Percentiles rank a stretch among this genome's conserved stretches.
phyloP scores from a whole-genome alignment of 2,888 invertebrate genomes.

The Chorisops tibialis region DNA sequence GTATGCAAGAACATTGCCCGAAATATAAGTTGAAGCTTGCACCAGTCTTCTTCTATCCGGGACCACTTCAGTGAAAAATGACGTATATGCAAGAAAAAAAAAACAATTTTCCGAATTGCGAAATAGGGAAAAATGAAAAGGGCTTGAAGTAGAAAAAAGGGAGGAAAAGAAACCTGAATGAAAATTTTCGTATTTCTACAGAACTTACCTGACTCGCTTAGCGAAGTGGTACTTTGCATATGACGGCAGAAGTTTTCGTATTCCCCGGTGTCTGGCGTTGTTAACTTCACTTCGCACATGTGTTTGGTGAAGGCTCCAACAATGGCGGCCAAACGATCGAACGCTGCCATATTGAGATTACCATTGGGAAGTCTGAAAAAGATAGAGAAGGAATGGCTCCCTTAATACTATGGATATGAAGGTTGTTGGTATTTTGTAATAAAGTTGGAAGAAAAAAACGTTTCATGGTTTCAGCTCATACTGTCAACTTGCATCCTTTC shows the following conservation, averaged over 20 bases:
- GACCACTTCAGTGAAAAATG: neutral
- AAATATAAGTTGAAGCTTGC: no score
- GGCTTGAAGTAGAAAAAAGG: no score
- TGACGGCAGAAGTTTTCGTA: constrained; percentile 49
- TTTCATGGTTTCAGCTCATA: no score
- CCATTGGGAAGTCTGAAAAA: constrained; percentile 70
- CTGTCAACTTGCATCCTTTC: no score
- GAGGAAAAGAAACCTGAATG: no score
- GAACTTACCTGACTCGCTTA: constrained; percentile 49
- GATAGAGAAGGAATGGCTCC: neutral
- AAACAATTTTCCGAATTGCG: neutral
- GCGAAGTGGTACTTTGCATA: constrained; percentile 49
- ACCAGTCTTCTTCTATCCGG: no score
- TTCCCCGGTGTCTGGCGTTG: constrained; percentile 40
- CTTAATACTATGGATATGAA: neutral
- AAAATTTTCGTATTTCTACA: neutral
- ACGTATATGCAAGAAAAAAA: constrained; percentile 6
- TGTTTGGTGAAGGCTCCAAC: constrained; percentile 52
- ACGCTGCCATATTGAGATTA: constrained; percentile 71
- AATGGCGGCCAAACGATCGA: constrained; percentile 52
- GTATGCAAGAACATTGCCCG: no score
- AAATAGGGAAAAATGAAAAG: no score
- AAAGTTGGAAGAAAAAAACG: no score
- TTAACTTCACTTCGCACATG: constrained; percentile 48
- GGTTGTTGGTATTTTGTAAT: neutral